Base-by-base conservation (phyloP, 2,888 invertebrate genomes). In the Amitus sp. region DNA sequence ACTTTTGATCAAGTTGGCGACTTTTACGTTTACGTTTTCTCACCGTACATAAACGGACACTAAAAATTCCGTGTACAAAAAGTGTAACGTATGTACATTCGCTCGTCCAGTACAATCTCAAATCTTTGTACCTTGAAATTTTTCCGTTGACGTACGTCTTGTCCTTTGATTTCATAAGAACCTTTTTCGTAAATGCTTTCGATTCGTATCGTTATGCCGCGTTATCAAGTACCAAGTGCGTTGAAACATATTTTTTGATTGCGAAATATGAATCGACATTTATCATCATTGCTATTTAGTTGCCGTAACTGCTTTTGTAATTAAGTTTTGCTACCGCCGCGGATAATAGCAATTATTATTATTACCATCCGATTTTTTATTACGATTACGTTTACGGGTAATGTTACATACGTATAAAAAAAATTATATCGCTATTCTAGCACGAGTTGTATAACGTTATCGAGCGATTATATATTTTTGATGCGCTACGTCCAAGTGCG, bases 241-340 rank as follows among this genome's bases (percentile, higher is more conserved):
- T 76, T 73, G 69, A 78, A 72, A 77, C 70, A 75, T 78, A 79
- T 78, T 79, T 78, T 79, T 78, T 78, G 77, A 78, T 76, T 76
- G 76, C 71, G 61, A 66, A 58, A 66, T 69, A 75, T 73, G 70
- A 72, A 73, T 76, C 58, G 57, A 46, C 49, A 54, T 47, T 66
- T 56, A 56, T 60, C 46, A 52, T 62, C 13, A 17, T 23, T 51
- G 33, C 30, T 51, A 39, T 39, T 39, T 39, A 13, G 15, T 39
- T 39, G 15, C 39, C 15, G 12, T 39, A 39, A 47, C 34, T 23
- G 47, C 47, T 48, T 37, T 48, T 37, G 47, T 48, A 48, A 18
- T 18, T 48, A 48, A 48, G 47, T 37, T 48, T 48, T 48, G 47
- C 47, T 48, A 48, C 37, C 19, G 12, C 18, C 62, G 54, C 60